These are phyloP conservation scores for Cerceris ruficornis DNA, from an alignment of 2,888 invertebrate species.

Conservation along the genomic window DNA sequence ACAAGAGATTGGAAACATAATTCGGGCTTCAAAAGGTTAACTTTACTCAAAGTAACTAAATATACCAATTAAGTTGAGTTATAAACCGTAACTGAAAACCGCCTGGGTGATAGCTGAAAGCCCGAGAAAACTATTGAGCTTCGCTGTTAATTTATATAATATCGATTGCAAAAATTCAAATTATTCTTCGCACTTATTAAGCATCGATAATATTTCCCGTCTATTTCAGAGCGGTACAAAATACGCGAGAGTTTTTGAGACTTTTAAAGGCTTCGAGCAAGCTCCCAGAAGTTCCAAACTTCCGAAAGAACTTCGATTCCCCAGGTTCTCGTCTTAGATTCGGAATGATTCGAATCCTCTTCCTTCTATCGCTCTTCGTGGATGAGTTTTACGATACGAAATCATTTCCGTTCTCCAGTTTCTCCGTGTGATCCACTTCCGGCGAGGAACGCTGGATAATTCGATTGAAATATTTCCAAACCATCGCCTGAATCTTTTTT, in stretches of 20 bases:
- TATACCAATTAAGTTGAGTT: too few relatives aligned
- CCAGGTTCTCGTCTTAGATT: constrained; percentile 5
- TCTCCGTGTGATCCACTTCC: constrained; percentile 30
- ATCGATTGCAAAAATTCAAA: too few relatives aligned
- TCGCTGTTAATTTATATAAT: too few relatives aligned
- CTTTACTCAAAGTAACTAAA: too few relatives aligned
- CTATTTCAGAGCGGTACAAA: background rate
- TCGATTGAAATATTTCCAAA: constrained; percentile 26
- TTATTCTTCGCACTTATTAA: too few relatives aligned
- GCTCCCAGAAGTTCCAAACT: background rate
- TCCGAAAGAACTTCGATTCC: background rate
- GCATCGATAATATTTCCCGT: background rate
- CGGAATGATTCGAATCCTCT: constrained; percentile 3
- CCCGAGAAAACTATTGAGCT: too few relatives aligned
- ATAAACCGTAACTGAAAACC: too few relatives aligned
- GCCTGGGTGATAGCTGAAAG: too few relatives aligned
- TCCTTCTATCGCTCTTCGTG: constrained; percentile 11
- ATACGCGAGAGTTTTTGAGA: background rate
- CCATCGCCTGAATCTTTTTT: background rate
- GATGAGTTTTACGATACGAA: constrained; percentile 27
- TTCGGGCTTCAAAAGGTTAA: too few relatives aligned
- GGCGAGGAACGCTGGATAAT: constrained; percentile 36
- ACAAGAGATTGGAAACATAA: too few relatives aligned
- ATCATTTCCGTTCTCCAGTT: constrained; percentile 7
- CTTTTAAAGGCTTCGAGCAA: background rate